These are phyloP conservation scores for Bombus polaris DNA, from an alignment of 1,140 invertebrate genomes.

Conservation along the genomic window DNA sequence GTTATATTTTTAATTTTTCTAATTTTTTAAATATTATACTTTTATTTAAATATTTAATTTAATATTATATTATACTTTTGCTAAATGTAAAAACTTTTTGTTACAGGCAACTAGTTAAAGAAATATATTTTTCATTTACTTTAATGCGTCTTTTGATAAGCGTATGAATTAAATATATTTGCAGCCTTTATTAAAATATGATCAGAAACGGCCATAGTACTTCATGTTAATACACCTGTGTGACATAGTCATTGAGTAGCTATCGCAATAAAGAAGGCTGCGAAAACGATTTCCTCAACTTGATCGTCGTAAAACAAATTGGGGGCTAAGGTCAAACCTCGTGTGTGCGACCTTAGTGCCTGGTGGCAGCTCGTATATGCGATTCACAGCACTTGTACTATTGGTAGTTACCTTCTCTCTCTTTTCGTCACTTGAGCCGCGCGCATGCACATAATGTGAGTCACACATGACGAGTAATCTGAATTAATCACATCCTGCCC, in stretches of 20 bases:
- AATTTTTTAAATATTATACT: background rate
- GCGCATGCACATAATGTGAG: slow-evolving; percentile 74
- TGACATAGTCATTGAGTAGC: slow-evolving; percentile 5
- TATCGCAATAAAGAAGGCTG: slow-evolving; percentile 51
- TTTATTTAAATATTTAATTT: background rate
- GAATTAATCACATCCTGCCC: slow-evolving; percentile 82
- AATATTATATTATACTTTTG: background rate
- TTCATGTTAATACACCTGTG: slow-evolving; percentile 15
- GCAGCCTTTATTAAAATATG: background rate
- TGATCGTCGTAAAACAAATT: slow-evolving; percentile 69
- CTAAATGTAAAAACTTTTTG: background rate
- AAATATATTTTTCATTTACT: background rate
- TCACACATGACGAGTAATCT: slow-evolving; percentile 78
- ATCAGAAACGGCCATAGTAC: background rate
- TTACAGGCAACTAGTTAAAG: background rate
- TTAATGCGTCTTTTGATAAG: background rate
- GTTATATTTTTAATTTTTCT: background rate
- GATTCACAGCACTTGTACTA: slow-evolving; percentile 52
- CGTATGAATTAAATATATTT: background rate
- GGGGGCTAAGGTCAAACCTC: slow-evolving; percentile 77
- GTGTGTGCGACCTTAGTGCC: slow-evolving; percentile 63
- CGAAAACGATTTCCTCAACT: slow-evolving; percentile 68
- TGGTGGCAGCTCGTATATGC: slow-evolving; percentile 50
- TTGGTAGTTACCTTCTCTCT: slow-evolving; percentile 56
- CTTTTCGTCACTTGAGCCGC: slow-evolving; percentile 55